These are phyloP conservation scores for Macrochelys suwanniensis DNA, from an alignment of 2,797 vertebrate species.

Conservation along the genomic window DNA sequence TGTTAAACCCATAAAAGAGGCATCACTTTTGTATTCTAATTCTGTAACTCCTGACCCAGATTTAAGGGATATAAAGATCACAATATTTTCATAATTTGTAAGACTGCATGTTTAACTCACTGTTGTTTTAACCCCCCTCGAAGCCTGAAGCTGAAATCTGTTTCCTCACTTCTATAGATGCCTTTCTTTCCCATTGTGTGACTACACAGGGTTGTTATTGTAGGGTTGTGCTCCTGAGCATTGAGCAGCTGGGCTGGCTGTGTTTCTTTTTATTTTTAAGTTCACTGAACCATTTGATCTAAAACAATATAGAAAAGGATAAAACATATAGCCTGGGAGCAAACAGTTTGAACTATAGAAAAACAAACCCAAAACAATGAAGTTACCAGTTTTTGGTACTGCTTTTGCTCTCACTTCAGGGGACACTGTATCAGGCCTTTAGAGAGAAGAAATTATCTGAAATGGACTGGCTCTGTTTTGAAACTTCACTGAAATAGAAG, in stretches of 20 bases:
- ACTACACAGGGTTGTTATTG: constrained; percentile 59
- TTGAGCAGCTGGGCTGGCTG: constrained; percentile 59
- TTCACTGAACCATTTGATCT: constrained; percentile 59
- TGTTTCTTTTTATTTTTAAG: constrained; percentile 34
- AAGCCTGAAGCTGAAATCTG: constrained; percentile 63
- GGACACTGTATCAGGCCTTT: accelerated
- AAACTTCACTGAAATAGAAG: accelerated
- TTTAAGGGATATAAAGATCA: accelerated
- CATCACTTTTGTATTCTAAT: accelerated
- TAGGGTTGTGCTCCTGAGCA: constrained; percentile 46
- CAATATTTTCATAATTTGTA: constrained; percentile 29
- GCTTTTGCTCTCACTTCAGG: not conserved
- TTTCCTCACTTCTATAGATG: constrained; percentile 70
- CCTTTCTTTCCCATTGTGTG: constrained; percentile 67
- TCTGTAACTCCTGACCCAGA: not conserved
- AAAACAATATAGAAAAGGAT: not conserved
- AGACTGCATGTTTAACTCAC: constrained; percentile 47
- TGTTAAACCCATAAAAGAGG: accelerated
- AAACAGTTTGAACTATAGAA: accelerated
- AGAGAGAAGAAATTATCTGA: not conserved
- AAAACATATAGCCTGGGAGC: not conserved
- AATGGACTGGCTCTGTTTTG: not conserved
- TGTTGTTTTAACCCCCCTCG: constrained; percentile 77
- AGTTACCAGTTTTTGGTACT: accelerated
- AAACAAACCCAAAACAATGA: accelerated